Percentiles rank a stretch among this genome's conserved stretches.
These are phyloP conservation scores for Bombycilla garrulus DNA, from an alignment of 2,113 vertebrate species.

Conservation along the genomic window DNA sequence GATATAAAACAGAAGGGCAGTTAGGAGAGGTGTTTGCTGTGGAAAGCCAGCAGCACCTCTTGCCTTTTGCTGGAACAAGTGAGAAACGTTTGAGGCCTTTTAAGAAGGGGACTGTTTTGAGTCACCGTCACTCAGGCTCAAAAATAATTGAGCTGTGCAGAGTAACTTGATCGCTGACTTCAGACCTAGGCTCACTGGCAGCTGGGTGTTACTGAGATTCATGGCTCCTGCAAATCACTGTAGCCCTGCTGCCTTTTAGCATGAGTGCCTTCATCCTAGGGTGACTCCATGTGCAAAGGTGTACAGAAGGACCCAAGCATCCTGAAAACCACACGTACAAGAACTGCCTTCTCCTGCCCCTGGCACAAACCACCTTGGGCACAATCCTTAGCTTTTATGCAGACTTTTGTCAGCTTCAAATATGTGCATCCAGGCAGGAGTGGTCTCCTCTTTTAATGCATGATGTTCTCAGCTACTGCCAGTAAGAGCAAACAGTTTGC, in stretches of 20 bases:
- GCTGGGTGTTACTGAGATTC: background rate
- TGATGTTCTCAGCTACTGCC: background rate
- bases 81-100: constrained; percentile 10
- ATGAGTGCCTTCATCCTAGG: background rate
- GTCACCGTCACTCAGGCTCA: constrained; percentile 19
- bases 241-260: background rate
- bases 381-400: background rate
- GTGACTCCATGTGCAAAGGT: accelerated
- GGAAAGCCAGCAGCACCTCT: constrained; percentile 40
- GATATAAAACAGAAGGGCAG: constrained; percentile 32
- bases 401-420: background rate
- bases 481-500: background rate
- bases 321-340: background rate
- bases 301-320: background rate
- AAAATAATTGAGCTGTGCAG: constrained; percentile 16
- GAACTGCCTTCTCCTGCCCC: background rate
- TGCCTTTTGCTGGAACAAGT: constrained; percentile 23
- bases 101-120: constrained; percentile 44
- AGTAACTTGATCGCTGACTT: background rate
- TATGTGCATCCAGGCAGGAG: background rate
- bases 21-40: constrained; percentile 46
- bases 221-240: background rate
- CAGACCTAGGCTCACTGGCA: background rate
- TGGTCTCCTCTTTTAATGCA: background rate
- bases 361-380: background rate